Percentiles rank a stretch among this genome's conserved stretches.
Evolutionary conservation across 2,888 invertebrate genomes (phyloP).

Genomic region (Ophion ellenae): DNA sequence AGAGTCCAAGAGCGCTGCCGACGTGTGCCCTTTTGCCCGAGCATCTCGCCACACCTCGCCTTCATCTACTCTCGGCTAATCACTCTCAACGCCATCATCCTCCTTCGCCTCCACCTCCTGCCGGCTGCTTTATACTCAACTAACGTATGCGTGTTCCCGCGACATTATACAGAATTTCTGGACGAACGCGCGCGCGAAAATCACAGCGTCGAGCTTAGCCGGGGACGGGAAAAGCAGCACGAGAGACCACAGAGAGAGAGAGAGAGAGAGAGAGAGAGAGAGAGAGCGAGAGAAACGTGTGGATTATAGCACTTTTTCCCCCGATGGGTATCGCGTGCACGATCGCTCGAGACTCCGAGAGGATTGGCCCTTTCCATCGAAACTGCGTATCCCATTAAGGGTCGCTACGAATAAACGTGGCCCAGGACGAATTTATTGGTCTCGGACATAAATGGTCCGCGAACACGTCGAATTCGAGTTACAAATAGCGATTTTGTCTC

Average conservation of each 20-base stretch:
- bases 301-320: slow-evolving; percentile 5
- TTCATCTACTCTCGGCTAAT: slow-evolving; percentile 68
- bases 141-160: slow-evolving; percentile 62
- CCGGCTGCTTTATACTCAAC: slow-evolving; percentile 9
- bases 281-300: slow-evolving; percentile 14
- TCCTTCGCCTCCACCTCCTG: no score
- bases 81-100: slow-evolving; percentile 42
- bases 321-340: slow-evolving; percentile 39
- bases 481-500: no score
- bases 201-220: slow-evolving; percentile 60
- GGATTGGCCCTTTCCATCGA: neutral
- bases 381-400: neutral
- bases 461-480: no score
- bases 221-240: neutral
- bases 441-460: no score
- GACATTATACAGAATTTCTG: slow-evolving; percentile 53
- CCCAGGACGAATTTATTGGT: no score
- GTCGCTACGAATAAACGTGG: no score
- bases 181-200: slow-evolving; percentile 54
- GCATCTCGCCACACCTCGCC: slow-evolving; percentile 65
- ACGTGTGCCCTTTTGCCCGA: slow-evolving; percentile 26
- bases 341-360: neutral
- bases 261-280: neutral
- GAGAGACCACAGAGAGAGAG: neutral
- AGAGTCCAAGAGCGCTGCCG: slow-evolving; percentile 16